Conservation (phyloP, 2,888 invertebrate species). For the Dicyrtomina minuta region DNA sequence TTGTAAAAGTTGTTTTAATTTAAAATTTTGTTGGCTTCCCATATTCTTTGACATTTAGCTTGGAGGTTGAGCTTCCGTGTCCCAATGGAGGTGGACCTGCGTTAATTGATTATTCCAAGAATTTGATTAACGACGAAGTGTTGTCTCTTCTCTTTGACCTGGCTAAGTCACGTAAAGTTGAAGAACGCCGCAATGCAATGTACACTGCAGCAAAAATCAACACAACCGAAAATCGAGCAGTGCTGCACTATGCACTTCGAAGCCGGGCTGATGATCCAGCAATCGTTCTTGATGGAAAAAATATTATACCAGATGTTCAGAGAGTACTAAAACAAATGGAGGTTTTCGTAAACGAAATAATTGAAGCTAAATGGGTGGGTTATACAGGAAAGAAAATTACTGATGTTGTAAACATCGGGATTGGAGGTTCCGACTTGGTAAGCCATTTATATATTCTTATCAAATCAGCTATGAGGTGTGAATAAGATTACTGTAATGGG, state of each 20-base stretch:
- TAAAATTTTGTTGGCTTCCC: too few relatives aligned
- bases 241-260: conserved; percentile 90
- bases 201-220: conserved; percentile 92
- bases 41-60: too few relatives aligned
- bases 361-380: conserved; percentile 65
- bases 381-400: conserved; percentile 92
- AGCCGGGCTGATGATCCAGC: conserved; percentile 73
- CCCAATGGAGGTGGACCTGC: conserved; percentile 81
- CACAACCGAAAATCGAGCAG: conserved; percentile 94
- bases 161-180: conserved; percentile 75
- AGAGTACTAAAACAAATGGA: conserved; percentile 92
- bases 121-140: conserved; percentile 78
- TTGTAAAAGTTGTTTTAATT: too few relatives aligned
- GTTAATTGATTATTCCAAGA: conserved; percentile 95
- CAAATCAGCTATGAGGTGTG: not conserved
- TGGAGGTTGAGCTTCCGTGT: conserved; percentile 42
- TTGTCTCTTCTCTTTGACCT: conserved; percentile 70
- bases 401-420: conserved; percentile 98
- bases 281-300: conserved; percentile 78
- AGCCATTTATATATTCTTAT: conserved; percentile 51
- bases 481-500: too few relatives aligned
- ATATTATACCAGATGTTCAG: conserved; percentile 92
- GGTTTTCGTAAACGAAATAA: conserved; percentile 74
- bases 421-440: conserved; percentile 95
- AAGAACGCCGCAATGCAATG: conserved; percentile 86